Base-by-base conservation (phyloP, 1,140 invertebrate species). In the Ceratitis capitata region DNA sequence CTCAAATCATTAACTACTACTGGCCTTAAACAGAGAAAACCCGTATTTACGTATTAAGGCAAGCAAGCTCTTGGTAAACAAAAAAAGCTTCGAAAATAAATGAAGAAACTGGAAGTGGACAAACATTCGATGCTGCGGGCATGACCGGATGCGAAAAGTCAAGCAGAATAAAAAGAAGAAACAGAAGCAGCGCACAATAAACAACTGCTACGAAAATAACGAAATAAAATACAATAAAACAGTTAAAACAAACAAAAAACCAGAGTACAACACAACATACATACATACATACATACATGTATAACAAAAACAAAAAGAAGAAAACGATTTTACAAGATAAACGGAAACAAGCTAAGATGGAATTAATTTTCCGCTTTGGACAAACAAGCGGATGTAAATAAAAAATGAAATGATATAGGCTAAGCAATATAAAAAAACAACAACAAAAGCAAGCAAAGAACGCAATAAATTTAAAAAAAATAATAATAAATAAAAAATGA, bases 361-460 rank as follows among this genome's bases (percentile, higher is more conserved):
- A 90, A 90, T 90, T 90, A 90, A 90, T 90, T 90, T 90, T 90
- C 89, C 89, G 89, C 89, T 90, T 90, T 89, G 89, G 89, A 90
- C 89, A 90, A 90, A 90, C 89, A 90, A 90, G 89, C 89, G 89
- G 89, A 90, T 89, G 89, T 90, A 90, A 90, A 90, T 90, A 90
- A 90, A 90, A 89, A 90, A 85, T 84, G 4, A 3, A 78, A 45
- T 78, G 69, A 78, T 78, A 78, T n/a, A n/a, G n/a, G n/a, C n/a
- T n/a, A n/a, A n/a, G n/a, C n/a, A n/a, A n/a, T n/a, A n/a, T n/a
- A n/a, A n/a, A n/a, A n/a, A n/a, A n/a, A n/a, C n/a, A n/a, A n/a
- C n/a, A n/a, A n/a, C n/a, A 3, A 45, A 12, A 23, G 12, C 23
- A 47, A 39, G 39, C 69, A 42, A 42, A 78, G 45, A 14, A 26